Conservation (phyloP, 1,140 invertebrate genomes). For the Anoplophora glabripennis region DNA sequence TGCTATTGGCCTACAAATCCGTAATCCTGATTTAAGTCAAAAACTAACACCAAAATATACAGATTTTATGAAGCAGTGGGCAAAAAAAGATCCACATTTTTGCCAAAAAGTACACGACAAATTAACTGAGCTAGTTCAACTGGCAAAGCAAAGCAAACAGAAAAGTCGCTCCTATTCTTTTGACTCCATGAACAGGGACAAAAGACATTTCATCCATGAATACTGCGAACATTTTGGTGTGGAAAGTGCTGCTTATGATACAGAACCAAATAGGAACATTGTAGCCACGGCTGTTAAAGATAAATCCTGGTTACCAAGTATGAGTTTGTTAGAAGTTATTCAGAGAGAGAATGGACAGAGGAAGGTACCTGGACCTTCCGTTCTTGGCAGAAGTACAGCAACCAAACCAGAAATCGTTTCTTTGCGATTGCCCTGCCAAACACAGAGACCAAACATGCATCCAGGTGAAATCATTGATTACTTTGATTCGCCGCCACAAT, state of each 20-base stretch:
- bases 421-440: constrained; percentile 24
- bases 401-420: constrained; percentile 35
- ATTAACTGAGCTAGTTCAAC: constrained; percentile 80
- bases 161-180: constrained; percentile 74
- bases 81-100: constrained; percentile 77
- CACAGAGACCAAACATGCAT: constrained; percentile 2
- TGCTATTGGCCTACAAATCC: constrained; percentile 85
- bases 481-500: neutral
- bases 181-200: constrained; percentile 88
- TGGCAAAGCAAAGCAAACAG: constrained; percentile 74
- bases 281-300: constrained; percentile 76
- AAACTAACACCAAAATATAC: constrained; percentile 81
- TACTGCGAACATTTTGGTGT: constrained; percentile 93
- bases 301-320: constrained; percentile 81
- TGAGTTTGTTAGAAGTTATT: constrained; percentile 76
- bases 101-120: constrained; percentile 82
- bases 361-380: constrained; percentile 68
- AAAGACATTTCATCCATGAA: constrained; percentile 88
- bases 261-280: constrained; percentile 91
- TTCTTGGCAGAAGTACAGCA: constrained; percentile 26
- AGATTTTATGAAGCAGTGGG: constrained; percentile 82
- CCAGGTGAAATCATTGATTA: neutral
- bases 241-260: constrained; percentile 88
- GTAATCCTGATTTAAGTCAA: constrained; percentile 79
- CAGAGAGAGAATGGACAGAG: constrained; percentile 74